Evolutionary conservation across 2,113 vertebrate species (phyloP).

Genomic region (Haemorhous mexicanus): DNA sequence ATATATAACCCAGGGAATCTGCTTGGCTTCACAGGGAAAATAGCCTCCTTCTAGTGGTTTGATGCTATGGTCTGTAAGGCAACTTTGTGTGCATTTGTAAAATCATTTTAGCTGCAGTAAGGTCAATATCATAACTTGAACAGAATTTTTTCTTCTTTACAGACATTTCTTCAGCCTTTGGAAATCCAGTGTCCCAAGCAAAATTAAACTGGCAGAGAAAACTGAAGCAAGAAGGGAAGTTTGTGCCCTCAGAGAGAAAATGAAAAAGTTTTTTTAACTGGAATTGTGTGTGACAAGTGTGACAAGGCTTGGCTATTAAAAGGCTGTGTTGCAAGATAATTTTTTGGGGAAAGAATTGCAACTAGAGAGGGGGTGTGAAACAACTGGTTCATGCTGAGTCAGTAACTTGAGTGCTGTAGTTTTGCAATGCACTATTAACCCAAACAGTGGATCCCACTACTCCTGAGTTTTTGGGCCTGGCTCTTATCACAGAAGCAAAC

Average conservation of each 20-base stretch:
- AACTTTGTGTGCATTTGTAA: neutral
- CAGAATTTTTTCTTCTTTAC: neutral
- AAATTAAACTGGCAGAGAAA: neutral
- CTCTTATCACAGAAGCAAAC: neutral
- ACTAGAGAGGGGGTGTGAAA: neutral
- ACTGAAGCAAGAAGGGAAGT: neutral
- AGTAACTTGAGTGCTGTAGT: neutral
- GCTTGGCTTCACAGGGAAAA: neutral
- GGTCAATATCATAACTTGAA: neutral
- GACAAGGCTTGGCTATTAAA: neutral
- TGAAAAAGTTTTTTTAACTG: neutral
- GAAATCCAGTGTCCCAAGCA: neutral
- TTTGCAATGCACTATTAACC: neutral
- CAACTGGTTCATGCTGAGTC: neutral
- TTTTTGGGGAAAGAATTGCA: neutral
- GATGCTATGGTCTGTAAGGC: neutral
- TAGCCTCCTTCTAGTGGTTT: neutral
- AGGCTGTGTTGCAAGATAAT: neutral
- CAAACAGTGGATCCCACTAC: neutral
- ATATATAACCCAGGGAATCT: neutral
- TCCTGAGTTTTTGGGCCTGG: neutral
- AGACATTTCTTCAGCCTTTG: neutral
- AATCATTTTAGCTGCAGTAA: neutral
- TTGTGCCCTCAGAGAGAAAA: neutral
- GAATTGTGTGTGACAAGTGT: neutral